These are phyloP conservation scores for Triplophysa yarkandensis DNA, from an alignment of 2,797 vertebrate genomes.

Conservation along the genomic window DNA sequence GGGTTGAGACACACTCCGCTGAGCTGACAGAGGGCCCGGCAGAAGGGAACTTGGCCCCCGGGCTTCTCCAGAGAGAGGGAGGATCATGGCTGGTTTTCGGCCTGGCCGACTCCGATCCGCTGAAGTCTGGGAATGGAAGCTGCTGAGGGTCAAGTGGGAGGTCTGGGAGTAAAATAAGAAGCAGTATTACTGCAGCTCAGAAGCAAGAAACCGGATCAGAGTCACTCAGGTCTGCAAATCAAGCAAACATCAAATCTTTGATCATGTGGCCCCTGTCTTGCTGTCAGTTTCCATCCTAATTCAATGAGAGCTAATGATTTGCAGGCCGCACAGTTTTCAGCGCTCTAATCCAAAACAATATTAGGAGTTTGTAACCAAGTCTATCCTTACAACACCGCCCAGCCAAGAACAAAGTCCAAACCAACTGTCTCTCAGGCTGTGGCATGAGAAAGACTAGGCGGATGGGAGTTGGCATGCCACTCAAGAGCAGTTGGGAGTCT, in stretches of 20 bases:
- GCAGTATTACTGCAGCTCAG: conserved; percentile 46
- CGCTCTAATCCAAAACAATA: conserved; percentile 22
- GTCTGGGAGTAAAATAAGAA: conserved; percentile 67
- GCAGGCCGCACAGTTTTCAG: conserved; percentile 31
- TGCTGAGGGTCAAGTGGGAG: conserved; percentile 63
- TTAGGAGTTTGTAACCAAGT: conserved; percentile 42
- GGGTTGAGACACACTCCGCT: conserved; percentile 55
- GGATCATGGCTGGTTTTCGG: conserved; percentile 53
- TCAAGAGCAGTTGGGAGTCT: conserved; percentile 75
- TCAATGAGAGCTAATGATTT: conserved; percentile 33
- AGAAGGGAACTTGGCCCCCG: conserved; percentile 69
- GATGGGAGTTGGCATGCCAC: conserved; percentile 69
- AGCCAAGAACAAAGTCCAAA: conserved; percentile 55
- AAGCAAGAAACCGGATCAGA: conserved; percentile 52
- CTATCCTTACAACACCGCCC: conserved; percentile 42
- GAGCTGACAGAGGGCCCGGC: conserved; percentile 63
- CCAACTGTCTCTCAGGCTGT: conserved; percentile 61
- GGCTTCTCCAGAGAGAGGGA: conserved; percentile 65
- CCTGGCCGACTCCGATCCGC: conserved; percentile 65
- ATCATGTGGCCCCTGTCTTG: conserved; percentile 39
- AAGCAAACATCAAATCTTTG: conserved; percentile 25
- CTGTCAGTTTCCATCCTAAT: conserved; percentile 25
- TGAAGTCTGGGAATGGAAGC: conserved; percentile 63
- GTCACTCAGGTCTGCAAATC: conserved; percentile 26
- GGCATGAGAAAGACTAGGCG: conserved; percentile 62